phyloP scores from a whole-genome alignment of 2,888 invertebrate species.

The Lasioglossum calceatum region DNA sequence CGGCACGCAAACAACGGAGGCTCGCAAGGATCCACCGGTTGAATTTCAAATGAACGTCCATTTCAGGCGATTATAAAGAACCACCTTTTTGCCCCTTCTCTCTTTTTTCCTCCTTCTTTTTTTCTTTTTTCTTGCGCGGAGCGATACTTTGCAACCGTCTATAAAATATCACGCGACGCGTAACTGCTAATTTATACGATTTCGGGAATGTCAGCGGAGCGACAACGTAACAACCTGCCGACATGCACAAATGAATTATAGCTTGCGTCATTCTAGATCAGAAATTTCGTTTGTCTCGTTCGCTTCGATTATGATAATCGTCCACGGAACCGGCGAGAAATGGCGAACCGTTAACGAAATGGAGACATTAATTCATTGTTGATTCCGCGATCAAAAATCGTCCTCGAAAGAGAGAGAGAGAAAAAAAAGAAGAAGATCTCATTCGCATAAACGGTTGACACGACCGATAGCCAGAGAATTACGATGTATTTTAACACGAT shows the following conservation, averaged over 20 bases:
- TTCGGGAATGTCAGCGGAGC: constrained; percentile 34
- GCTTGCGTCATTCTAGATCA: constrained; percentile 42
- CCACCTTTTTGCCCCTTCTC: constrained; percentile 6
- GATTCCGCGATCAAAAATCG: background rate
- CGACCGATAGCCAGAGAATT: constrained; percentile 26
- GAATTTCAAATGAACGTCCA: constrained; percentile 71
- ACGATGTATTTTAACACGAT: constrained; percentile 19
- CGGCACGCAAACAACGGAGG: constrained; percentile 62
- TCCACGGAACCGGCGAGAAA: background rate
- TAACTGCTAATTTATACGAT: constrained; percentile 66
- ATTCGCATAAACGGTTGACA: constrained; percentile 23
- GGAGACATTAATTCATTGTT: constrained; percentile 25
- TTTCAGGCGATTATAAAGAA: constrained; percentile 66
- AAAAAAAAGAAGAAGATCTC: background rate
- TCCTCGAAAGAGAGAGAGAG: background rate
- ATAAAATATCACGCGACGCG: constrained; percentile 50
- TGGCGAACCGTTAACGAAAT: constrained; percentile 16
- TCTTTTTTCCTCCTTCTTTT: background rate
- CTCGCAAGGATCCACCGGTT: constrained; percentile 66
- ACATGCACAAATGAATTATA: constrained; percentile 60
- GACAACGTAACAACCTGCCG: constrained; percentile 58
- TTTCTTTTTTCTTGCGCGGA: background rate
- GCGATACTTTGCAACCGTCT: constrained; percentile 44
- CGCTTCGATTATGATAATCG: constrained; percentile 13
- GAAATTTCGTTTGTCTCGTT: constrained; percentile 39